Evolutionary conservation across 37 sponge, comb jelly and placozoan species (phyloP), one percentile per base, ranked within the genome.

Genomic region (Cliona cf. orientalis): DNA sequence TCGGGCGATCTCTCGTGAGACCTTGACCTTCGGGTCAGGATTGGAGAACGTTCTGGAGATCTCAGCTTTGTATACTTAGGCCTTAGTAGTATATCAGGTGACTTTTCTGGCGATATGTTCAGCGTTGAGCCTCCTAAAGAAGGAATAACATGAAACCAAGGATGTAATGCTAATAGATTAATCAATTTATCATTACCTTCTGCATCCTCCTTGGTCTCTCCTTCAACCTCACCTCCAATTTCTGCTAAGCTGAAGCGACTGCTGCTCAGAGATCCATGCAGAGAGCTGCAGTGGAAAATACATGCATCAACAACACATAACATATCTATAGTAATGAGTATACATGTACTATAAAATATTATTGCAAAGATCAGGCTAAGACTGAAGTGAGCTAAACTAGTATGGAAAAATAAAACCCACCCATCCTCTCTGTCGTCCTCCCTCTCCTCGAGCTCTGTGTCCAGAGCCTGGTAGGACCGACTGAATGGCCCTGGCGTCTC

Each of bases 401-500:
- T 49, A 49, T 3, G 28, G 28, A 29, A 9, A 59, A 59, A 59
- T 59, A 4, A 59, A 25, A 14, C 14, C 28, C 60, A 25, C 5
- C 60, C 60, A 25, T 59, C 60, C 60, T 29, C 12, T 59, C 60
- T 9, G 23, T 59, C 60, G 45, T 61, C 77, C 29, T 58, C 45
- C 26, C 40, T 38, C 29, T 63, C 79, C 79, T 79, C 67, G 23
- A 7, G 11, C 42, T 68, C 69, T 6, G 26, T 28, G 33, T 79
- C 67, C 40, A 79, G 66, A 23, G 44, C 67, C 37, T 79, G 67
- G 67, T 55, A 79, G 46, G 73, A 44, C 3, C 82, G 63, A 35
- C 64, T 72, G 82, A 82, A 82, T 6, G 82, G 82, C 6, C 82
- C 82, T 21, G 82, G 82, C 0, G 82, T 61, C 38, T 74, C 76